Conservation (phyloP, 1,140 invertebrate species). For the Ips nitidus region DNA sequence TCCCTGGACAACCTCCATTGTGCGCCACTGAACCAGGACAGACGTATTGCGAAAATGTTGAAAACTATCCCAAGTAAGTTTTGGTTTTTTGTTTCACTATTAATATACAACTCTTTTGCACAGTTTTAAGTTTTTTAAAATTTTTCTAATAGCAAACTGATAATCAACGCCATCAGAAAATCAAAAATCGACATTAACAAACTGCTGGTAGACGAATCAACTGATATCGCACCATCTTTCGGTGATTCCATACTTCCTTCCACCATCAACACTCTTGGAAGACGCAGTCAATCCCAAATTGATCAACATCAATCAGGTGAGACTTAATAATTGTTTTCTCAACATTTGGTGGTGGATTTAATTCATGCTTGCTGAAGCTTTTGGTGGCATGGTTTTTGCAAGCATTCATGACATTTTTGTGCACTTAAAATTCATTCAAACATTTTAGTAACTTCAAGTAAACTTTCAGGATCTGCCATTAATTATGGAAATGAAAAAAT, state of each 20-base stretch:
- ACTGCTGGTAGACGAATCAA: conserved; percentile 21
- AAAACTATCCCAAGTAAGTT: conserved; percentile 26
- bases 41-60: conserved; percentile 20
- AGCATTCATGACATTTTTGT: too few species aligned
- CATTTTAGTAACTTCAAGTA: too few species aligned
- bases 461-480: too few species aligned
- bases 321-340: background rate
- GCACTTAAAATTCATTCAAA: too few species aligned
- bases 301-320: background rate
- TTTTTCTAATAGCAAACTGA: conserved; percentile 12
- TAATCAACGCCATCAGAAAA: conserved; percentile 11
- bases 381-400: too few species aligned
- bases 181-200: conserved; percentile 9
- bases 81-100: background rate
- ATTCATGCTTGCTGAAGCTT: too few species aligned
- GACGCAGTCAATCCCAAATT: too few species aligned
- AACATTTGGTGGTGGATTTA: too few species aligned
- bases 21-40: conserved; percentile 3
- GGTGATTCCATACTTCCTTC: background rate
- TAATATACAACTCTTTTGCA: background rate
- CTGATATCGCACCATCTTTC: conserved; percentile 8
- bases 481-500: too few species aligned
- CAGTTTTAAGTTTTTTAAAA: background rate
- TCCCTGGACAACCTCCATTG: background rate
- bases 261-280: background rate